Evolutionary conservation across 2,888 invertebrate species (phyloP).

Genomic region (Sclerodermus sp.): DNA sequence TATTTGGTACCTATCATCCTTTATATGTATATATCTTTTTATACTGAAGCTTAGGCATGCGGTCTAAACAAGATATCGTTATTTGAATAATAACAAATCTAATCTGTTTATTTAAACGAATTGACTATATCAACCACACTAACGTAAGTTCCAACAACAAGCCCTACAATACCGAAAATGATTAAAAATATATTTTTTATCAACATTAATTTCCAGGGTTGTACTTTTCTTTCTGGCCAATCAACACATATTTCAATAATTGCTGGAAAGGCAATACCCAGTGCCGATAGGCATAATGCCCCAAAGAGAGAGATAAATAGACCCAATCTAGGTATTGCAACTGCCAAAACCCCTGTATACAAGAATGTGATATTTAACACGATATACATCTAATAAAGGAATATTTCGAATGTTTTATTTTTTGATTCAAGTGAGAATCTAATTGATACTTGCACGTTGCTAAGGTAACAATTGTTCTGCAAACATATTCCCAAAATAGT

Average conservation of each 20-base stretch:
- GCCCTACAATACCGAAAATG: conserved; percentile 60
- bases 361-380: no score
- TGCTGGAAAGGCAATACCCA: conserved; percentile 76
- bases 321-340: conserved; percentile 70
- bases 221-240: conserved; percentile 66
- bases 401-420: no score
- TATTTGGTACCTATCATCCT: no score
- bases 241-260: conserved; percentile 73
- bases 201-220: conserved; percentile 57
- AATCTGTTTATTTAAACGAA: conserved; percentile 39
- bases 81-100: no score
- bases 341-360: conserved; percentile 75
- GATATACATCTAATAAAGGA: no score
- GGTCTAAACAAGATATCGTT: no score
- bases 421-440: neutral
- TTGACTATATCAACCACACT: conserved; percentile 61
- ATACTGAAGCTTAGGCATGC: no score
- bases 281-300: conserved; percentile 71
- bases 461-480: conserved; percentile 61
- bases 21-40: no score
- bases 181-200: conserved; percentile 61
- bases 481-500: conserved; percentile 60
- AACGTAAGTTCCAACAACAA: conserved; percentile 64
- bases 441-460: conserved; percentile 64
- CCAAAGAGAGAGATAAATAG: conserved; percentile 78